Base-by-base conservation (phyloP, 2,888 invertebrate species). In the Pyralis farinalis region DNA sequence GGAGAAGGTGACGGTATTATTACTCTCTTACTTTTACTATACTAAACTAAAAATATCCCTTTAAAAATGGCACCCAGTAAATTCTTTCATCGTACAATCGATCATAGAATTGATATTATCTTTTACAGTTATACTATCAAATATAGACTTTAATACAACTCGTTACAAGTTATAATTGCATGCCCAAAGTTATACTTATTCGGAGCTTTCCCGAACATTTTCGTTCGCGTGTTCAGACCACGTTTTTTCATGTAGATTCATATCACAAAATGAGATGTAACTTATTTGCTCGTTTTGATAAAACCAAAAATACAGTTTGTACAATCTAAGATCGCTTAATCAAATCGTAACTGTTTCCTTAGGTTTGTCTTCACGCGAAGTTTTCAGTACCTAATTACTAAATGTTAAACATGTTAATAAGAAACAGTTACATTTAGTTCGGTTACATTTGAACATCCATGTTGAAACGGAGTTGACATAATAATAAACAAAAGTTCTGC, bases 261-360 rank as follows among this genome's bases (percentile, higher is more conserved):
- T 59, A 81, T 80, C 80, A 59, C 56, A 52, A 72, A 81, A 80
- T 72, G 65, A 78, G 79, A 79, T 80, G 79, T 79, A 72, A 76
- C 69, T 75, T 77, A 76, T 75, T 77, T 67, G 64, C 63, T 70
- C 56, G 63, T 63, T 69, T 67, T 63, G 63, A 63, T 68, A 63
- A 65, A 63, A 51, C 48, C 53, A 45, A 64, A 69, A 64, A 59
- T 58, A 59, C 50, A 46, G 39, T 44, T 42, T 42, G 46, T 55
- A 60, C 58, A 62, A 65, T 61, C 57, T 63, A 35, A 50, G 62
- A 74, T 71, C 61, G 65, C 69, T 74, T 66, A 64, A 68, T 69
- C 63, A 59, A 66, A 61, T 49, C 47, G 53, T 58, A 43, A 52
- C 46, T 37, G 43, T 37, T 47, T 47, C 47, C 49, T 47, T 47